Evolutionary conservation across 2,113 vertebrate species (phyloP), one percentile per base, ranked within the genome.

Genomic region (Nettapus auritus): DNA sequence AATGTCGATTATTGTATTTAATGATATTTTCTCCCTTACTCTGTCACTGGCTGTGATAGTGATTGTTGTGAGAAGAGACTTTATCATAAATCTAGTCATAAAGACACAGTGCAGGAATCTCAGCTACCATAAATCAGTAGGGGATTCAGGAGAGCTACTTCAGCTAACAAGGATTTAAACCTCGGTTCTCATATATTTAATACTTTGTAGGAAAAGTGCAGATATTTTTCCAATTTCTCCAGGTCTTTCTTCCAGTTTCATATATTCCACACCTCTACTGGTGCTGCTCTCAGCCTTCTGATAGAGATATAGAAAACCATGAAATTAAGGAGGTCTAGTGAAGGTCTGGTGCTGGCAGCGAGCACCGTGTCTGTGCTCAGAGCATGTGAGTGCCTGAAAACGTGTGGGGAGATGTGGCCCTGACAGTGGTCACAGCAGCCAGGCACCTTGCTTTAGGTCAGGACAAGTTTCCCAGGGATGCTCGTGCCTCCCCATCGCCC

Each of bases 1-100:
- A 88, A 89, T 46, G 87, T 91, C 87, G 66, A 9, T 76, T 82
- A 31, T 28, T 11, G 50, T 93, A 26, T 55, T 82, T 66, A 88
- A 59, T 77, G 62, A 36, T 67, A 50, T 64, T 89, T 76, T 34
- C 63, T 82, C 34, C 21, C 36, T 60, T 82, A 1, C 62, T 85
- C 78, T 26, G 67, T 60, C n/a, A 28, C 52, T 69, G 63, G 34
- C 44, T 82, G 48, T 48, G 33, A 46, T 29, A 46, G 53, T 11
- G 50, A 44, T 50, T 44, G 38, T 73, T 78, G 90, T 22, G 77
- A 81, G 62, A 17, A 73, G 78, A 78, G 63, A 53, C 74, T 91
- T 90, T 17, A 48, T 75, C 74, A 82, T 28, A 78, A 86, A 90
- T 53, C 78, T 36, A 28, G 21, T 44, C 77, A 57, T 53, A 31